Evolutionary conservation across 2,797 vertebrate genomes (phyloP), one percentile per base, ranked within the genome.

Genomic region (Parauchenoglanis punctatus): DNA sequence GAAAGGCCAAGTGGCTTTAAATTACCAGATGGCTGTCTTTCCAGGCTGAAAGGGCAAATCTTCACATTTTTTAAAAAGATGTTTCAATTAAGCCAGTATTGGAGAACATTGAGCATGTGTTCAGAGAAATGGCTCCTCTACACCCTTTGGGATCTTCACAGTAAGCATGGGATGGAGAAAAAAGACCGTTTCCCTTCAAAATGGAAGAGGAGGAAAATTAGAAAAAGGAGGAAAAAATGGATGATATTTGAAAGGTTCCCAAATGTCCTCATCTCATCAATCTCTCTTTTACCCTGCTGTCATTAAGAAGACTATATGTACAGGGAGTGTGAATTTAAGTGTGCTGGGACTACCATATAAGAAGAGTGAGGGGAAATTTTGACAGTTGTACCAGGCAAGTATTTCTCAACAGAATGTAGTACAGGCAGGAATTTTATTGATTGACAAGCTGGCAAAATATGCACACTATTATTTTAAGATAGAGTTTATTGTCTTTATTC

Each of bases 1-100:
- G 73, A 89, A 91, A 91, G 89, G 90, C 81, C 90, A 90, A 91
- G 89, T 90, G 88, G 85, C 89, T 91, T 91, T 90, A 91, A 90
- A 89, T 91, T 90, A 90, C 81, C 89, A 61, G 49, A 67, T 77
- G 82, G 88, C 86, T 56, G 3, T 81, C 86, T 90, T 88, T 85
- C 65, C 7, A 78, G 83, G 87, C 83, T 12, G 46, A 90, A 91
- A 91, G 90, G 89, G 88, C 89, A 91, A 58, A 87, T 89, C 87
- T 89, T 90, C 89, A 90, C 86, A 89, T 35, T 90, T 90, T 90
- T 89, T 91, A 86, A 90, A 90, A 81, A 87, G 87, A 91, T 88
- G 86, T 89, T 90, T 89, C 88, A 91, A 91, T 91, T 91, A 91
- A 89, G 84, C 84, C 82, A 75, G 87, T 44, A 86, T 86, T 78